Percentiles rank a stretch among this genome's conserved stretches.
These are phyloP conservation scores for Odontomachus brunneus DNA, from an alignment of 1,140 invertebrate species.

Conservation along the genomic window DNA sequence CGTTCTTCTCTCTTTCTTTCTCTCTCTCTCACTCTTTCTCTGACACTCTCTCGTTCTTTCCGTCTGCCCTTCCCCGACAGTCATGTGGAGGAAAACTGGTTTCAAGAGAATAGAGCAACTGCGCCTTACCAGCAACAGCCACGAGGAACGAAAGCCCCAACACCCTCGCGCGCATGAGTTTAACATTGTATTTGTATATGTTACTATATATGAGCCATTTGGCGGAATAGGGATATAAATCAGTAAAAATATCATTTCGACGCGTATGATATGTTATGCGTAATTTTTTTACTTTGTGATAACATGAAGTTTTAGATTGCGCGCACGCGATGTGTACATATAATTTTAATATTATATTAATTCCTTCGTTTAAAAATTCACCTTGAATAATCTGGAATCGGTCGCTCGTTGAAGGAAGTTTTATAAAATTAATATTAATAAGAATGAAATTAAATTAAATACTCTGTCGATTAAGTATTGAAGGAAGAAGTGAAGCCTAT, in stretches of 20 bases:
- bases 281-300: constrained; percentile 5
- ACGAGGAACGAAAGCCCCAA: constrained; percentile 75
- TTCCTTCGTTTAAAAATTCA: neutral
- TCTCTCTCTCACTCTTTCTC: constrained; percentile 49
- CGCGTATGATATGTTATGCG: neutral
- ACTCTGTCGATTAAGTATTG: too few species aligned
- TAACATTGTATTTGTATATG: constrained; percentile 56
- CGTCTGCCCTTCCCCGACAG: constrained; percentile 45
- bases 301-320: neutral
- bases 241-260: neutral
- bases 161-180: constrained; percentile 78
- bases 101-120: constrained; percentile 84
- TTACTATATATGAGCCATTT: constrained; percentile 22
- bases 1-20: neutral
- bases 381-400: neutral
- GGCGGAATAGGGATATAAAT: constrained; percentile 12
- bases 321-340: neutral
- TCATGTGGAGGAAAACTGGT: constrained; percentile 84
- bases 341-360: neutral
- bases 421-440: neutral
- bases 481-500: neutral
- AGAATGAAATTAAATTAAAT: neutral
- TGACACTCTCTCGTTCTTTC: constrained; percentile 43
- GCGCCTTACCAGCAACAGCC: constrained; percentile 76
- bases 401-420: neutral